Conservation (phyloP, 2,888 invertebrate genomes). For the Augochlorella aurata region DNA sequence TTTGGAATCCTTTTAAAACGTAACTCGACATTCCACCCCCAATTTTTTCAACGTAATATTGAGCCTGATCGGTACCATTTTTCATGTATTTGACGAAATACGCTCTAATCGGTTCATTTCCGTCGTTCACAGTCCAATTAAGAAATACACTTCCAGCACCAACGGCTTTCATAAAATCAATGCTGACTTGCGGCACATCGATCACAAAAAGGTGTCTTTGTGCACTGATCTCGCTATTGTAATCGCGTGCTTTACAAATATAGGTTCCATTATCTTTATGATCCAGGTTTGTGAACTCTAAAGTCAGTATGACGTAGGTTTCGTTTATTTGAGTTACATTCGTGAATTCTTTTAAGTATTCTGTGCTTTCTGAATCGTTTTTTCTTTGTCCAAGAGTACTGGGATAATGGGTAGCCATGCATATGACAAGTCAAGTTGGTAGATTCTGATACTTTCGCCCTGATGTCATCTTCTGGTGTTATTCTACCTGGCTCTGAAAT, state of each 20-base stretch:
- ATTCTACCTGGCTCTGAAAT: slow-evolving; percentile 83
- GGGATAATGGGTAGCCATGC: slow-evolving; percentile 85
- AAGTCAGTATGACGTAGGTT: slow-evolving; percentile 85
- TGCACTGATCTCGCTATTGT: slow-evolving; percentile 82
- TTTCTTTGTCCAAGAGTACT: slow-evolving; percentile 85
- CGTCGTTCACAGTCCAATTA: slow-evolving; percentile 91
- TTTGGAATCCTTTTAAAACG: slow-evolving; percentile 86
- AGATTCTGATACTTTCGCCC: slow-evolving; percentile 83
- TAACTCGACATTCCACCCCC: slow-evolving; percentile 87
- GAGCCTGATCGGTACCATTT: slow-evolving; percentile 84
- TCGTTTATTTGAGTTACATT: slow-evolving; percentile 82
- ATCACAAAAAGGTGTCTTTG: slow-evolving; percentile 85
- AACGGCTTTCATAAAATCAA: slow-evolving; percentile 89
- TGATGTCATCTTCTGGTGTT: slow-evolving; percentile 81
- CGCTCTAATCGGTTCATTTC: slow-evolving; percentile 87
- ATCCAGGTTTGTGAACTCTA: slow-evolving; percentile 84
- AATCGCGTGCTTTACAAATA: slow-evolving; percentile 77
- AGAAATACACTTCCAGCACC: slow-evolving; percentile 89
- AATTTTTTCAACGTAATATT: slow-evolving; percentile 85
- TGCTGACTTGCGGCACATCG: slow-evolving; percentile 87
- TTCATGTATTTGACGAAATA: slow-evolving; percentile 85
- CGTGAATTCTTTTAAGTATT: slow-evolving; percentile 79
- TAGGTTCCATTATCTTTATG: slow-evolving; percentile 90
- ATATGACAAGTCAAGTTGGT: slow-evolving; percentile 84
- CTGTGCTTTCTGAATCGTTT: slow-evolving; percentile 81